A percentile compares a stretch with the other conserved stretches of the same genome.
Evolutionary conservation across 53 echinoderm and acorn worm species (phyloP).

Genomic region (Echinarachnius parma): DNA sequence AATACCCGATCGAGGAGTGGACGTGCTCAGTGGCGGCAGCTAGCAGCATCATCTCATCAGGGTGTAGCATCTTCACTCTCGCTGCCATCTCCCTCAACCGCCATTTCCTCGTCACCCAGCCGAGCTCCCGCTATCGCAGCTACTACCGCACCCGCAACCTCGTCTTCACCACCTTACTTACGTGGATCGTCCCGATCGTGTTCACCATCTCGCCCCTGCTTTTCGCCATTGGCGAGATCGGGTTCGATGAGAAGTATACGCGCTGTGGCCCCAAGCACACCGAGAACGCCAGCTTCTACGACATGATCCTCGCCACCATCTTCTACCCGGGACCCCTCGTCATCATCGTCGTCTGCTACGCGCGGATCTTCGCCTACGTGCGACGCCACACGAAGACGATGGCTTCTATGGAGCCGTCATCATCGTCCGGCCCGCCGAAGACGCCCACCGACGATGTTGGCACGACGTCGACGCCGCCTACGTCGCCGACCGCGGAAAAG

Average conservation of each 20-base stretch:
- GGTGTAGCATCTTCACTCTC: conserved; percentile 74
- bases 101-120: conserved; percentile 70
- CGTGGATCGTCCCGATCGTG: conserved; percentile 73
- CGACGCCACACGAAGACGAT: conserved; percentile 68
- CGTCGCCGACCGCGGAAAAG: background rate
- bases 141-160: conserved; percentile 66
- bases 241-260: conserved; percentile 83
- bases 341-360: conserved; percentile 71
- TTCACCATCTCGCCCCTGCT: conserved; percentile 58
- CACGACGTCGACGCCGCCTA: background rate
- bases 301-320: conserved; percentile 62
- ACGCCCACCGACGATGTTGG: conserved; percentile 9
- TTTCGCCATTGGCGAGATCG: conserved; percentile 75
- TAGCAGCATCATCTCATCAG: conserved; percentile 74
- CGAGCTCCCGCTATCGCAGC: conserved; percentile 58
- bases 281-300: conserved; percentile 60
- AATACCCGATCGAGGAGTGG: conserved; percentile 71
- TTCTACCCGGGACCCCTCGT: conserved; percentile 76
- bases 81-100: conserved; percentile 81
- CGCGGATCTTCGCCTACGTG: conserved; percentile 71
- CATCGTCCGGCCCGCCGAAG: conserved; percentile 61
- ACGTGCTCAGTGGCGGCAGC: conserved; percentile 72
- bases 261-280: conserved; percentile 79
- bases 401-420: conserved; percentile 56
- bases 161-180: conserved; percentile 59